phyloP scores from a whole-genome alignment of 2,888 invertebrate species.

The Scaptomyza caliginosa region DNA sequence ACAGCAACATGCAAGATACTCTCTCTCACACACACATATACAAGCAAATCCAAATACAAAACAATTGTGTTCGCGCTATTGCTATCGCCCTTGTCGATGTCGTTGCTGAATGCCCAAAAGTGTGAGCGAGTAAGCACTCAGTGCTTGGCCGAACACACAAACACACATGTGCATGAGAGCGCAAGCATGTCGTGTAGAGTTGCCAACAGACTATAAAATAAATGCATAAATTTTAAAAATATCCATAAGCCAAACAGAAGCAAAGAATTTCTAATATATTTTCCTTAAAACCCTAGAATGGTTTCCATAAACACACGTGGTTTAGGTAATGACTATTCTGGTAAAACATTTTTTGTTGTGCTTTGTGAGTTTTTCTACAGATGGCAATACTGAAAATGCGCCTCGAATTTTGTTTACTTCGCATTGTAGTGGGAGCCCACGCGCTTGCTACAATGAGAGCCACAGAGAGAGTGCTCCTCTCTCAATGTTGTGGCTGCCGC shows the following conservation, averaged over 20 bases:
- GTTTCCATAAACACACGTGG: background rate
- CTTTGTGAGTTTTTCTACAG: background rate
- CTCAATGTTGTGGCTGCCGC: slow-evolving; percentile 27
- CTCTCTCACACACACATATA: slow-evolving; percentile 19
- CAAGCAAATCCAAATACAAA: slow-evolving; percentile 24
- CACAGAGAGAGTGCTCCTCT: slow-evolving; percentile 26
- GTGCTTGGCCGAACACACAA: slow-evolving; percentile 38
- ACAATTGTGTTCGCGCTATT: slow-evolving; percentile 32
- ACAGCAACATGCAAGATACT: slow-evolving; percentile 22
- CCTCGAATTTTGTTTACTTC: slow-evolving; percentile 62
- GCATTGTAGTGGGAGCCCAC: slow-evolving; percentile 21
- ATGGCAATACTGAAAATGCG: slow-evolving; percentile 40
- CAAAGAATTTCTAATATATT: background rate
- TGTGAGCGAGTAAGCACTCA: slow-evolving; percentile 32
- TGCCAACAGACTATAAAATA: slow-evolving; percentile 30
- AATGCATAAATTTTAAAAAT: slow-evolving; percentile 16
- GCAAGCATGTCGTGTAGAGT: slow-evolving; percentile 32
- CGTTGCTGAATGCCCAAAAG: slow-evolving; percentile 1
- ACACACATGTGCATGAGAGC: slow-evolving; percentile 28
- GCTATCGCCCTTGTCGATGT: slow-evolving; percentile 36
- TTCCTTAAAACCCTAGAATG: no score
- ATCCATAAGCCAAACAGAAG: background rate
- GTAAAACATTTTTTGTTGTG: background rate
- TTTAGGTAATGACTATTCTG: background rate
- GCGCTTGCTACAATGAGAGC: slow-evolving; percentile 18